phyloP scores from a whole-genome alignment of 2,113 vertebrate genomes.

The Diphyllodes magnificus region DNA sequence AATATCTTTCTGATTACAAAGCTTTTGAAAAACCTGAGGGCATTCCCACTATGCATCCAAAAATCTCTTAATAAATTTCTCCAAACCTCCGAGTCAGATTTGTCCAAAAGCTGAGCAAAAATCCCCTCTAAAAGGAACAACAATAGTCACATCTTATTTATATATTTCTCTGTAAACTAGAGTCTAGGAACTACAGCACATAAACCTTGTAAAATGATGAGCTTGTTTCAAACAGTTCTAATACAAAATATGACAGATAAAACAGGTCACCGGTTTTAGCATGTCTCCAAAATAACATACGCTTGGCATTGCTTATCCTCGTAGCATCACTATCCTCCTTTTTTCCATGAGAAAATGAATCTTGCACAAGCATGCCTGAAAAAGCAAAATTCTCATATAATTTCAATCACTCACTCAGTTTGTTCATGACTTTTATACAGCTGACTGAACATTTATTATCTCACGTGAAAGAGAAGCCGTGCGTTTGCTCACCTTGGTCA shows the following conservation, averaged over 20 bases:
- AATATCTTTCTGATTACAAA: background rate
- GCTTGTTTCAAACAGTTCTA: background rate
- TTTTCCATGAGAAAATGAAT: background rate
- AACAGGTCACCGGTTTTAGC: background rate
- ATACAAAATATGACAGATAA: background rate
- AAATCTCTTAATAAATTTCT: background rate
- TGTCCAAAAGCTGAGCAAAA: constrained; percentile 22
- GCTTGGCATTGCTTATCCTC: background rate
- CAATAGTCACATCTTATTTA: background rate
- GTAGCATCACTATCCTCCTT: background rate
- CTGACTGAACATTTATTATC: constrained; percentile 25
- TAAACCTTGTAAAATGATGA: background rate
- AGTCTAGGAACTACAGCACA: background rate
- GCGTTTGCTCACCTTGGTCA: constrained; percentile 56
- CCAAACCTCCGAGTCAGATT: background rate
- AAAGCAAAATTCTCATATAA: background rate
- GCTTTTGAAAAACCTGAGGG: background rate
- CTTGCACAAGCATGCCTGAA: background rate
- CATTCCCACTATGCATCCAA: background rate
- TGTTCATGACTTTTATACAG: constrained; percentile 5
- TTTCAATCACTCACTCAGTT: background rate
- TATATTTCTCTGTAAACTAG: background rate
- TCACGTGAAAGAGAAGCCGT: background rate
- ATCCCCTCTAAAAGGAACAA: background rate
- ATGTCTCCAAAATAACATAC: background rate